Evolutionary conservation across 2,113 vertebrate genomes (phyloP), one percentile per base, ranked within the genome.

Genomic region (Okapia johnstoni): DNA sequence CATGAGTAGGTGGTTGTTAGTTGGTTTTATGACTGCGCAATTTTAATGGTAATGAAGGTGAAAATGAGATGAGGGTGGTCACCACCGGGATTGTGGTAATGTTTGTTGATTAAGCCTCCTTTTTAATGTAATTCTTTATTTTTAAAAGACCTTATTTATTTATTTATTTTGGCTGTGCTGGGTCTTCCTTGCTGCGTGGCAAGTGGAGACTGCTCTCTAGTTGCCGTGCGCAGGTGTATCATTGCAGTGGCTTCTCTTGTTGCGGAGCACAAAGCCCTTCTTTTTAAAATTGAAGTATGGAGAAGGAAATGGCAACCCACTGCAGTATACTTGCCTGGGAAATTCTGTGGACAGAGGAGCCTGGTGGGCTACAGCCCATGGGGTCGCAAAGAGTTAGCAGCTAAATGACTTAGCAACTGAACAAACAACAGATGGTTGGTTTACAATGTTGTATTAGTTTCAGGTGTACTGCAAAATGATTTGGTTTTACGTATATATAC

Each of bases 31-130:
- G 13, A 17, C 8, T 70, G 40, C 36, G 21, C 28, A 7, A 10
- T 40, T 77, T 60, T 52, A 13, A 50, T 30, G 33, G n/a, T 26
- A 23, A 17, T 7, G 12, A 50, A 16, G 84, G 33, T 50, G 63
- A 10, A 16, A 11, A 26, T 5, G 70, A 43, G 26, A 40, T 25
- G 55, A 26, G 57, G n/a, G 3, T 63, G 89, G 10, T 48, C 33
- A 52, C 6, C 7, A 2, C 0, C 0, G 43, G 13, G 23, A 3
- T 73, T 9, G 5, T 23, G 8, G 79, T 25, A 63, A 16, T 36
- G 28, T 43, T 52, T 7, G 46, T 52, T 19, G 10, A 52, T n/a
- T 52, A 21, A 21, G 6, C 10, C 48, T 48, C 10, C 10, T 12
- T 81, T 50, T 81, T 81, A 70, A 70, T 36, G n/a, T 70, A 70